Percentiles rank a stretch among this genome's conserved stretches.
phyloP scores from a whole-genome alignment of 1,140 invertebrate genomes.

The Psilanteris sp. region DNA sequence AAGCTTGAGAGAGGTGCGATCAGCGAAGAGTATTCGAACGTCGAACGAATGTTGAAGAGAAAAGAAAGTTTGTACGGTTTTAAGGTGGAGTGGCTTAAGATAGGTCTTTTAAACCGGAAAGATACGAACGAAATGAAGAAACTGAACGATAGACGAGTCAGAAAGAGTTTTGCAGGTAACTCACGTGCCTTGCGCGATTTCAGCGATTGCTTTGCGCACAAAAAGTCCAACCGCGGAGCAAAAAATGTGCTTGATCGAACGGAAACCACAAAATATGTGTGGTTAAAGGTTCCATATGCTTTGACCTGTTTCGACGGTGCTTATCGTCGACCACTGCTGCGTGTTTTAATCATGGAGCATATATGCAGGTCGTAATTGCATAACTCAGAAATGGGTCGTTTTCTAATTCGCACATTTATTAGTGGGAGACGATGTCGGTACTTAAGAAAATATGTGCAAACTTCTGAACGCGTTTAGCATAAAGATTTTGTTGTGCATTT shows the following conservation, averaged over 20 bases:
- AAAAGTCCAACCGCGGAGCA: conserved; percentile 21
- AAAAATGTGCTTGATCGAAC: conserved; percentile 52
- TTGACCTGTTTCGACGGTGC: no score
- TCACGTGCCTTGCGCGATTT: conserved; percentile 56
- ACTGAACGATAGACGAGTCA: conserved; percentile 28
- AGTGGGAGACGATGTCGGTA: no score
- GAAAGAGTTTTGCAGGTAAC: conserved; percentile 55
- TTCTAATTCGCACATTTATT: no score
- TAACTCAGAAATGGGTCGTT: no score
- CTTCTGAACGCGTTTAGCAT: no score
- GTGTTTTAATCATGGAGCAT: no score
- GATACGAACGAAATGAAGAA: conserved; percentile 37
- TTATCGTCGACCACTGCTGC: no score
- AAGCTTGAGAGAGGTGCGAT: neutral
- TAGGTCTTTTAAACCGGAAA: conserved; percentile 53
- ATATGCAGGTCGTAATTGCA: no score
- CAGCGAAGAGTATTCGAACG: conserved; percentile 40
- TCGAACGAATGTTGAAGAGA: conserved; percentile 50
- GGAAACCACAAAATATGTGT: conserved; percentile 15
- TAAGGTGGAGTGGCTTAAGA: conserved; percentile 55
- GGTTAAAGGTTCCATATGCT: conserved; percentile 11
- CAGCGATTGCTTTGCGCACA: conserved; percentile 12
- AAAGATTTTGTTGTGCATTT: no score
- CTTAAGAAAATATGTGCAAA: no score
- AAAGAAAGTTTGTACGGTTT: conserved; percentile 54